These are phyloP conservation scores for Rhynchotus rufescens DNA, from an alignment of 2,797 vertebrate species.

Conservation along the genomic window DNA sequence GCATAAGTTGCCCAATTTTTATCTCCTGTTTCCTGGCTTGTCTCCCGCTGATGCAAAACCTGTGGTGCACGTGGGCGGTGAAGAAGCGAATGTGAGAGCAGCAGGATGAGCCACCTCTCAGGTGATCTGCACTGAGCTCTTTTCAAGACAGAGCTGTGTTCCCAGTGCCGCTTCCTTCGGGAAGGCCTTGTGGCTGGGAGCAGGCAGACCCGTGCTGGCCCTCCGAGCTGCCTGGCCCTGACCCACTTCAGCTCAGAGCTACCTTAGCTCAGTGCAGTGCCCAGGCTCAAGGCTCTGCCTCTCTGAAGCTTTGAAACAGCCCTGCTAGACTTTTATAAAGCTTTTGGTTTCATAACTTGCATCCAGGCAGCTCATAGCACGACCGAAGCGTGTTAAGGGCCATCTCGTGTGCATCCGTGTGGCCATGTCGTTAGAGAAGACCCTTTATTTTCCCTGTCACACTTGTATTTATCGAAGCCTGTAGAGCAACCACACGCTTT, in stretches of 20 bases:
- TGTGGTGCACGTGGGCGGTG: conserved; percentile 55
- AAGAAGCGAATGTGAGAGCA: conserved; percentile 67
- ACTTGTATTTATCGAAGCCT: neutral
- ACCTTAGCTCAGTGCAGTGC: accelerated
- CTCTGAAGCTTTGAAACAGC: neutral
- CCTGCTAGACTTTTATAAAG: neutral
- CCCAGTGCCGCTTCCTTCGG: neutral
- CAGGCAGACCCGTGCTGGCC: conserved; percentile 35
- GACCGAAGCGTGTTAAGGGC: neutral
- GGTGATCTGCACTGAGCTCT: conserved; percentile 41
- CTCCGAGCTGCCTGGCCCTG: neutral
- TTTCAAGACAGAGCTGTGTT: neutral
- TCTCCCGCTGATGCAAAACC: conserved; percentile 68
- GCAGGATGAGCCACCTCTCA: conserved; percentile 49
- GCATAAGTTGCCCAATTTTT: conserved; percentile 24
- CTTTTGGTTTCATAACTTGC: neutral
- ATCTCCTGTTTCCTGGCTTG: conserved; percentile 34
- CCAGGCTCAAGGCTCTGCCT: neutral
- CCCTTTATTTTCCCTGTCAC: neutral
- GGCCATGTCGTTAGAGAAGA: neutral
- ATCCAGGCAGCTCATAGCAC: neutral
- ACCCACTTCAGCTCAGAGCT: neutral
- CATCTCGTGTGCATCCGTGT: neutral
- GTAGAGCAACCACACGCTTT: neutral
- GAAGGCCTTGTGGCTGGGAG: neutral